These are phyloP conservation scores for Eugnorisma glareosa DNA, from an alignment of 2,888 invertebrate genomes.

Conservation along the genomic window DNA sequence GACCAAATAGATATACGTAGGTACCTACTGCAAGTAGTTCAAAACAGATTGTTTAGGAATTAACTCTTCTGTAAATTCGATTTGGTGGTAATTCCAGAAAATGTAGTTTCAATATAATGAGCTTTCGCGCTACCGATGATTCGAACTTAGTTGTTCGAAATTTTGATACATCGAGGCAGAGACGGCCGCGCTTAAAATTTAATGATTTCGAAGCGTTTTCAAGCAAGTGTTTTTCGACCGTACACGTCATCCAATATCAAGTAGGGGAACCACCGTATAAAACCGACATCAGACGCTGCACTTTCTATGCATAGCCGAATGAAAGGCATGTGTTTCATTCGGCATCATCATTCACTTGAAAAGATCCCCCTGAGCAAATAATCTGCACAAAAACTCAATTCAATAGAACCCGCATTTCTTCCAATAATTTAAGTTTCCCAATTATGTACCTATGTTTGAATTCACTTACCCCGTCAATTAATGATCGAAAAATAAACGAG, in stretches of 20 bases:
- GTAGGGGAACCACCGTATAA: not conserved
- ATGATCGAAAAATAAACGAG: not conserved
- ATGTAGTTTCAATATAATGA: not conserved
- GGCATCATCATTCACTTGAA: not conserved
- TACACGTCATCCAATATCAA: conserved; percentile 17
- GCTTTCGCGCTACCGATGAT: not conserved
- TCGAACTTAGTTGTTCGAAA: not conserved
- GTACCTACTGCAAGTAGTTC: not conserved
- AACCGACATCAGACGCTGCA: not conserved
- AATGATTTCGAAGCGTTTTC: conserved; percentile 1
- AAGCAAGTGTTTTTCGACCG: not conserved
- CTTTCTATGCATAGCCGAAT: not conserved
- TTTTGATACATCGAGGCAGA: not conserved
- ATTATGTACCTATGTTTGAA: not conserved
- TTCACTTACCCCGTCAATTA: not conserved
- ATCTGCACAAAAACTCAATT: not conserved
- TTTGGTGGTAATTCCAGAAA: not conserved
- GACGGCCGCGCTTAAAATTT: not conserved
- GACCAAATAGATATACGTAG: not conserved
- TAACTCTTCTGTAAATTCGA: conserved; percentile 1
- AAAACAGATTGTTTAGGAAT: not conserved
- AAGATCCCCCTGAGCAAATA: not conserved
- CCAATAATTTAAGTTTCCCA: not conserved
- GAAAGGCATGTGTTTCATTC: not conserved
- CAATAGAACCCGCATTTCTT: not conserved